Evolutionary conservation across 1,140 invertebrate genomes (phyloP), one percentile per base, ranked within the genome.

Genomic region (Patella vulgata): DNA sequence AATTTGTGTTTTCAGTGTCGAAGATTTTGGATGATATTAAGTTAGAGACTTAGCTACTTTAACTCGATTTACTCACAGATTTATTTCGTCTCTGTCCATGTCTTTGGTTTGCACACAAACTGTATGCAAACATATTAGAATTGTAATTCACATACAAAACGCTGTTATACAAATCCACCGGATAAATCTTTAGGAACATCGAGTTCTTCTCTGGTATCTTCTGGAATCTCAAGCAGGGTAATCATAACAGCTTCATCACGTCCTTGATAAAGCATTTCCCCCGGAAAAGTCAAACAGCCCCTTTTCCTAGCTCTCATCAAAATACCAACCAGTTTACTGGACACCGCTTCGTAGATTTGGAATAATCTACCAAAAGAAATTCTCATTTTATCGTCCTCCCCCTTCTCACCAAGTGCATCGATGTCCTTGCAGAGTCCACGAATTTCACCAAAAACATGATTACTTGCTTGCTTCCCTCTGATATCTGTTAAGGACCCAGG

Each of bases 181-280:
- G n/a, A n/a, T n/a, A n/a, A n/a, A n/a, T n/a, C n/a, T n/a, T n/a
- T n/a, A n/a, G n/a, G n/a, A n/a, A n/a, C n/a, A n/a, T n/a, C n/a
- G n/a, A n/a, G n/a, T n/a, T n/a, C n/a, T n/a, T n/a, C n/a, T n/a
- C n/a, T n/a, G n/a, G n/a, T n/a, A n/a, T 55, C 19, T 30, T 78
- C 69, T 23, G 80, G 79, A 14, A 73, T 88, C 75, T 91, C 90
- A 27, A 93, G 80, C 48, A 97, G 83, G 66, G 91, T 92, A 47
- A 98, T 91, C 0, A 94, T 89, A 0, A 96, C 94, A 74, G 96
- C 87, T 71, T 98, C 95, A 78, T 98, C 95, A 65, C 93, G 87
- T 79, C 95, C 89, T 87, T 97, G 96, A 80, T 94, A 98, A 30
- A 99, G 86, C 83, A 94, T 95, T 87, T 99, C 96, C 53, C 95